These are phyloP conservation scores for Antechinus stuartii DNA, from an alignment of 2,113 vertebrate species.

Conservation along the genomic window DNA sequence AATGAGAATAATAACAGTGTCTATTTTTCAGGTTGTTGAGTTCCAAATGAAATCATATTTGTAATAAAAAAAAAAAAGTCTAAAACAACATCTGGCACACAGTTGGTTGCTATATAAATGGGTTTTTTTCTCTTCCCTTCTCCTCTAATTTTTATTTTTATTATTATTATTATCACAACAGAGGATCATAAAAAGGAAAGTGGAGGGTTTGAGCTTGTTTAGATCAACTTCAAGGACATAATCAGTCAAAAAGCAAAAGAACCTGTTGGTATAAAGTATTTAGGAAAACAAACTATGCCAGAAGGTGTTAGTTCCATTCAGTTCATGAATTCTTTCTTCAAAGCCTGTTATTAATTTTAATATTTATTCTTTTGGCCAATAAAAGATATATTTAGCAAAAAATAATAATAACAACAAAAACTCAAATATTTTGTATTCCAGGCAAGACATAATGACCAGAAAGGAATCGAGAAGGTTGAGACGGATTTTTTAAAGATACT, in stretches of 20 bases:
- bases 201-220: not conserved
- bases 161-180: not conserved
- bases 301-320: not conserved
- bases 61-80: not conserved
- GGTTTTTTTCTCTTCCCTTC: not conserved
- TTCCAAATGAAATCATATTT: not conserved
- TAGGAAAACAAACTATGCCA: not conserved
- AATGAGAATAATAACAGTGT: not conserved
- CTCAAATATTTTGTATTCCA: too few species aligned
- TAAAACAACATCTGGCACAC: not conserved
- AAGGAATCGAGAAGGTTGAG: too few species aligned
- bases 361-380: too few species aligned
- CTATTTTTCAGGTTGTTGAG: not conserved
- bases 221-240: not conserved
- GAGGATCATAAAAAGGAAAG: not conserved
- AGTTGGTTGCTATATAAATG: not conserved
- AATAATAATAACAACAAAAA: too few species aligned
- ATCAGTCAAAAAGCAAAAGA: conserved; percentile 32
- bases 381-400: too few species aligned
- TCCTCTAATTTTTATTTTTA: not conserved
- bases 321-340: not conserved
- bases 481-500: too few species aligned
- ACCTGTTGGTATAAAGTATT: conserved; percentile 7
- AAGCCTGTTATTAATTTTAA: too few species aligned
- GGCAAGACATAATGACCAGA: too few species aligned